A percentile compares a stretch with the other conserved stretches of the same genome.
These are phyloP conservation scores for human (Homo sapiens) DNA, from an alignment of 2,113 vertebrate species.

Conservation along the genomic window DNA sequence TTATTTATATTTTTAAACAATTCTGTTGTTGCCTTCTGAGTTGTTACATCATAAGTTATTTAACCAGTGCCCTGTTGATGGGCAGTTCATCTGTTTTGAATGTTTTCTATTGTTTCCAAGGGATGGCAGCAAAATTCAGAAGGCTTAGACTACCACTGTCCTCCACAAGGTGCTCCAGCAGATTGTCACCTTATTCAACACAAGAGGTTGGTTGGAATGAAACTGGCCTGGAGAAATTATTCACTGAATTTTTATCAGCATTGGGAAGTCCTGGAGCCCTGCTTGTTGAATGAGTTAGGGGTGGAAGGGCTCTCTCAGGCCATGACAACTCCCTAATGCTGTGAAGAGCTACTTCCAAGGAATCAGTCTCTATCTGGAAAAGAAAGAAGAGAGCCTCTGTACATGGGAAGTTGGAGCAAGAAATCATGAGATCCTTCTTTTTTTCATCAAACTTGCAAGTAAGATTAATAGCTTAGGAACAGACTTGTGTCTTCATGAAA, in stretches of 20 bases:
- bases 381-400: neutral
- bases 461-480: neutral
- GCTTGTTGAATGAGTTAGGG: neutral
- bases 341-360: neutral
- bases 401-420: neutral
- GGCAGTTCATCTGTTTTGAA: neutral
- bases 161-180: neutral
- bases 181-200: neutral
- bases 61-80: neutral
- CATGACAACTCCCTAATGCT: neutral
- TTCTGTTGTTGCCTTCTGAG: neutral
- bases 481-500: neutral
- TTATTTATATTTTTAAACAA: slow-evolving; percentile 20
- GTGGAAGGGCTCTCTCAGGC: neutral
- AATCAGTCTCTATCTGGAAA: neutral
- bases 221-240: neutral
- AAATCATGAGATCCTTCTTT: neutral
- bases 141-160: neutral
- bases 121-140: neutral
- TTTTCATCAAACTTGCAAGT: neutral
- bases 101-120: neutral
- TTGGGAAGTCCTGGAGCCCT: neutral
- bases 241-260: neutral
- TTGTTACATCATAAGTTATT: neutral
- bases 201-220: neutral